Conservation (phyloP, 1,140 invertebrate genomes). For the Drosophila ambigua region DNA sequence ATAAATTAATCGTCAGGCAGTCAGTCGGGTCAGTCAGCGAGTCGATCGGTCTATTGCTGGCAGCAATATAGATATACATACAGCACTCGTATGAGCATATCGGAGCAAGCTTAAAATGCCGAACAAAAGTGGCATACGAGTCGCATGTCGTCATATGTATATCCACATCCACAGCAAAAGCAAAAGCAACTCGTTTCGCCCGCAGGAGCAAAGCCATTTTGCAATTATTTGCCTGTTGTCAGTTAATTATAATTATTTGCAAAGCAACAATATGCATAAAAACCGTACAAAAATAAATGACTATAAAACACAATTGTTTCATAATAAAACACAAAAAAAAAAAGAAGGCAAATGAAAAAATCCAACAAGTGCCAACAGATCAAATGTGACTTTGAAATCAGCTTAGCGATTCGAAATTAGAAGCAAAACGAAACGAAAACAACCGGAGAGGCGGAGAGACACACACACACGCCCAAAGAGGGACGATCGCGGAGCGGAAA, state of each 20-base stretch:
- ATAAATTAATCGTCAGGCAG: slow-evolving; percentile 57
- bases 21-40: slow-evolving; percentile 22
- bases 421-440: slow-evolving; percentile 29
- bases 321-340: slow-evolving; percentile 11
- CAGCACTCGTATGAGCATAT: slow-evolving; percentile 32
- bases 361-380: slow-evolving; percentile 18
- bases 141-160: slow-evolving; percentile 48
- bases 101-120: slow-evolving; percentile 17
- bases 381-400: slow-evolving; percentile 47
- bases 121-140: neutral
- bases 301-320: slow-evolving; percentile 41
- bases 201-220: slow-evolving; percentile 70
- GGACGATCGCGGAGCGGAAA: slow-evolving; percentile 1
- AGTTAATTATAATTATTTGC: slow-evolving; percentile 67
- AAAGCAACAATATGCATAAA: slow-evolving; percentile 37
- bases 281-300: slow-evolving; percentile 19
- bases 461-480: slow-evolving; percentile 28
- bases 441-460: slow-evolving; percentile 13
- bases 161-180: slow-evolving; percentile 21
- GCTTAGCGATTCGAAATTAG: slow-evolving; percentile 51
- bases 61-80: slow-evolving; percentile 43
- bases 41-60: slow-evolving; percentile 48
- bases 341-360: neutral
- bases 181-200: slow-evolving; percentile 58
- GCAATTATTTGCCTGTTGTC: slow-evolving; percentile 63